Conservation (phyloP, 2,113 vertebrate species). For the Nasalis larvatus region DNA sequence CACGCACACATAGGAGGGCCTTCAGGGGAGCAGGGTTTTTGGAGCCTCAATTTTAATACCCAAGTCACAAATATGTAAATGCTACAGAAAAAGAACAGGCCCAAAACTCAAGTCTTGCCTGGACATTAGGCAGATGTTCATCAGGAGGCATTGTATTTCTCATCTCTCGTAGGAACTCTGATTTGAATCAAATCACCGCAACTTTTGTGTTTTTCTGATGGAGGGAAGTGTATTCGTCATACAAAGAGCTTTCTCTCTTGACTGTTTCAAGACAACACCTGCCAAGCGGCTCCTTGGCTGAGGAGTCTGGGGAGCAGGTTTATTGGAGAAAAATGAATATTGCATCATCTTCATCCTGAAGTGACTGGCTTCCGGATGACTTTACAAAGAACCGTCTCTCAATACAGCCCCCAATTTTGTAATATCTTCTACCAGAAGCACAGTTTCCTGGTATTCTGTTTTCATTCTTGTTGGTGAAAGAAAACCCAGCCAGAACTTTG, state of each 20-base stretch:
- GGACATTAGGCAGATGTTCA: not conserved
- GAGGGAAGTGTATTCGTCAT: not conserved
- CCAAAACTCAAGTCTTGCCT: not conserved
- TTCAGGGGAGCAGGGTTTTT: not conserved
- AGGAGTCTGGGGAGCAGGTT: not conserved
- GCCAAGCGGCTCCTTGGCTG: not conserved
- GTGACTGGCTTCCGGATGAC: rapidly evolving
- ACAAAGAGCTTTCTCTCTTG: not conserved
- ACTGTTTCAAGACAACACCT: not conserved
- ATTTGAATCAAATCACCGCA: not conserved
- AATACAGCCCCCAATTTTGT: rapidly evolving
- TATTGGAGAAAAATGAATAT: not conserved
- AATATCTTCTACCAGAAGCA: rapidly evolving
- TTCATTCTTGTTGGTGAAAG: rapidly evolving
- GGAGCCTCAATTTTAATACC: not conserved
- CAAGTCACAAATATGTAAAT: not conserved
- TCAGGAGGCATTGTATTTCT: not conserved
- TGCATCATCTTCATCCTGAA: not conserved
- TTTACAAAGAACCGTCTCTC: rapidly evolving
- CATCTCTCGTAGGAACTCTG: not conserved
- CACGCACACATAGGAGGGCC: rapidly evolving
- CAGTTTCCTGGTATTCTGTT: not conserved
- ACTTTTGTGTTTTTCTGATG: rapidly evolving
- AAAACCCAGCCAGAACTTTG: rapidly evolving
- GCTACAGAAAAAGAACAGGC: not conserved